Base-by-base conservation (phyloP, 92 coral and sea anemone species). In the Blastomussa wellsi region DNA sequence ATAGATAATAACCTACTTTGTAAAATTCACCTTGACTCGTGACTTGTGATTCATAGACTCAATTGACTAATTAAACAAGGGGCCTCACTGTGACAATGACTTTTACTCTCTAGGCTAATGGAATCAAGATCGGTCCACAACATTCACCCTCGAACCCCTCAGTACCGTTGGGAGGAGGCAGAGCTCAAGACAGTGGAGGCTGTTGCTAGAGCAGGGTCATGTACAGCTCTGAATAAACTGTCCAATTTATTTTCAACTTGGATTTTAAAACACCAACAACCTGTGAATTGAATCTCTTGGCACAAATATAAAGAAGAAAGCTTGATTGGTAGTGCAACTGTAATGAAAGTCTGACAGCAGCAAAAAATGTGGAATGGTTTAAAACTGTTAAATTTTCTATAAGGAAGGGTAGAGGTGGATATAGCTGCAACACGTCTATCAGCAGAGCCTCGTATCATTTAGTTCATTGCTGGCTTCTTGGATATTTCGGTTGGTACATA, bases 111-210 rank as follows among this genome's bases (percentile, higher is more conserved):
- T 74, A 97, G 99, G 99, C 99, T 14, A 97, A 97, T 84, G 99
- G 99, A 76, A 97, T 97, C 88, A 97, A 97, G 88, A 84, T 97
- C 52, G 99, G 99, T 55, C 99, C 99, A 26, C 99, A 97, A 76
- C 99, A 97, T 65, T 97, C 99, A 6, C 99, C 99, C 38, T 92
- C 99, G 47, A 97, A 97, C 69, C 95, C 99, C 0, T 94, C 98
- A 13, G 92, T 95, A 69, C 98, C 99, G 13, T 89, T 91, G 86
- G 98, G 98, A n/a, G 98, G 99, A 7, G 89, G 97, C 85, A 93
- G 99, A 88, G 78, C 96, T 19, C 95, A 97, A 64, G 99, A 97
- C 80, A 92, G 97, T 78, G 93, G 99, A 41, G 99, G 99, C 79
- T 97, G 99, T 78, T 97, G 99, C 72, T 97, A 93, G 67, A 60